Evolutionary conservation across 2,797 vertebrate genomes (phyloP), one percentile per base, ranked within the genome.

Genomic region (Octomys mimax): DNA sequence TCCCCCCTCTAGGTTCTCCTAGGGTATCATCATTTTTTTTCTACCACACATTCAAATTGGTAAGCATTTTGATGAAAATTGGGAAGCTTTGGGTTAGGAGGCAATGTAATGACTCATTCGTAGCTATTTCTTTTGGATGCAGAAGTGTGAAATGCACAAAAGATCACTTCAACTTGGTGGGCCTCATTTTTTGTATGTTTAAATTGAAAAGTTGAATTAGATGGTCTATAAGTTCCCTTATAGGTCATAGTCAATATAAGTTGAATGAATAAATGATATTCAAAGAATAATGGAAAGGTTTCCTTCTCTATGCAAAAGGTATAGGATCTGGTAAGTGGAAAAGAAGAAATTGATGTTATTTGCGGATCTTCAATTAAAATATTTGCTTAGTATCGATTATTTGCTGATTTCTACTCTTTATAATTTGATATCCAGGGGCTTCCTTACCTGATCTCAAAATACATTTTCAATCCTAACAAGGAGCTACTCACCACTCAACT

Each of bases 11-110:
- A 19, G 9, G 68, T 33, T 2, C 95, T 80, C 86, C 39, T 79
- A 83, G 11, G 19, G 8, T 94, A 21, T 39, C 24, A 64, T 71
- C 24, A 26, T 10, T 66, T 57, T 75, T 90, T 68, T 78, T 42
- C 52, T 78, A 33, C 79, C 31, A 64, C n/a, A 84, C n/a, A 89
- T 3, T 84, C 22, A 78, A 59, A 82, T 84, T 66, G 68, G 1
- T 92, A 81, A 87, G 57, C 59, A 81, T 52, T 87, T 70, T 82
- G 18, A 28, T 89, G 73, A 90, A 62, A 66, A 57, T 84, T 71
- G n/a, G 61, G 11, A 94, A 95, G 22, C 33, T 95, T 73, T 82
- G 75, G 36, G 22, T 92, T 89, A 85, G 64, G n/a, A 73, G 39
- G 19, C 16, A 79, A 89, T 24, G 11, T 33, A 64, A 42, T 6